Conservation (phyloP, 2,113 vertebrate species). For the Acanthochromis polyacanthus region DNA sequence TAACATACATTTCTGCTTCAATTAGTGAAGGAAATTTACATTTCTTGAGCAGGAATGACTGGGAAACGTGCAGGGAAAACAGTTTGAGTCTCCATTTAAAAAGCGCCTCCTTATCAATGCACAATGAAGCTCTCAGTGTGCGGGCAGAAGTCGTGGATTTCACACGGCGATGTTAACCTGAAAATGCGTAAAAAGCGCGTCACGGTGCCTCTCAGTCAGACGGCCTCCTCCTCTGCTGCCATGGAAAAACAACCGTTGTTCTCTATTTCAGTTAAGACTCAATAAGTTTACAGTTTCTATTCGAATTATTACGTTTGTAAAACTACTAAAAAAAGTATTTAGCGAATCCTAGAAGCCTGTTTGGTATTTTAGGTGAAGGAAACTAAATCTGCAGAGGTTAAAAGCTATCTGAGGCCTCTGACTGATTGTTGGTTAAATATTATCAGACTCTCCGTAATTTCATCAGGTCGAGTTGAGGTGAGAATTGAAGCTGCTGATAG, state of each 20-base stretch:
- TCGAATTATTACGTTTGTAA: too few relatives aligned
- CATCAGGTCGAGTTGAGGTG: slow-evolving; percentile 66
- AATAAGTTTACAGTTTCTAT: neutral
- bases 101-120: slow-evolving; percentile 75
- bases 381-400: neutral
- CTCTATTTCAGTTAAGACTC: neutral
- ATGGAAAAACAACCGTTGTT: slow-evolving; percentile 36
- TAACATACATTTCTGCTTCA: neutral
- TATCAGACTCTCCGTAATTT: slow-evolving; percentile 68
- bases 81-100: slow-evolving; percentile 33
- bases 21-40: neutral
- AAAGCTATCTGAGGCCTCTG: neutral
- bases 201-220: slow-evolving; percentile 69
- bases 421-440: slow-evolving; percentile 66
- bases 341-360: neutral
- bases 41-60: neutral
- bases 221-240: slow-evolving; percentile 44
- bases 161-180: slow-evolving; percentile 78
- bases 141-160: slow-evolving; percentile 71
- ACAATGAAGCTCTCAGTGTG: slow-evolving; percentile 82
- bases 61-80: slow-evolving; percentile 4
- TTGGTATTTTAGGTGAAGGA: neutral
- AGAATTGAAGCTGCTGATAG: slow-evolving; percentile 64
- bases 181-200: slow-evolving; percentile 83
- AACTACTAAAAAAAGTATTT: too few relatives aligned